Conservation (phyloP, 1,140 invertebrate genomes). For the Zaprionus capensis region DNA sequence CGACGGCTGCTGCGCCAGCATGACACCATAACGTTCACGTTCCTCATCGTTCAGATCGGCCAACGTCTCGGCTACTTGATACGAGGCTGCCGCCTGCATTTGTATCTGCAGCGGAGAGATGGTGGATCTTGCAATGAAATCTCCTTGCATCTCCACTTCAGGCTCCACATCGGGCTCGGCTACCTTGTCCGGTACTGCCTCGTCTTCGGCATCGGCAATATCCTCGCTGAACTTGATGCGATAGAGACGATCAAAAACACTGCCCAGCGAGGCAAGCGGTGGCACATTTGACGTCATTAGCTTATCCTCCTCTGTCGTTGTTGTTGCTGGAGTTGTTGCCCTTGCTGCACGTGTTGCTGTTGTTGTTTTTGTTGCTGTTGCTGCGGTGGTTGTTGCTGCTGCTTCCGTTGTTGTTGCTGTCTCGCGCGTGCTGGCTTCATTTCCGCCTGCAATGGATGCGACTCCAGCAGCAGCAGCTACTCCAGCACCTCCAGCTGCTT, state of each 20-base stretch:
- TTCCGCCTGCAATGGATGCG: slow-evolving; percentile 3
- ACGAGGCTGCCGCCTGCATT: slow-evolving; percentile 72
- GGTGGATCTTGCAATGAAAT: slow-evolving; percentile 12
- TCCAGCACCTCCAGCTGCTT: background rate
- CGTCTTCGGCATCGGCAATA: background rate
- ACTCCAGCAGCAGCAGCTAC: background rate
- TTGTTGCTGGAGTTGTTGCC: slow-evolving; percentile 20
- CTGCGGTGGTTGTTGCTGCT: slow-evolving; percentile 7
- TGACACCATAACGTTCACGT: slow-evolving; percentile 53
- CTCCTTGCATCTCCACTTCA: background rate
- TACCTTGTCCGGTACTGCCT: background rate
- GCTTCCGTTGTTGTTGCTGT: slow-evolving; percentile 56
- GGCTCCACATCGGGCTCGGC: slow-evolving; percentile 3
- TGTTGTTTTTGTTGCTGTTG: slow-evolving; percentile 18
- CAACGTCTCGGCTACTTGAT: slow-evolving; percentile 71
- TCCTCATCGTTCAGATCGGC: slow-evolving; percentile 74
- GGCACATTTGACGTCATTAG: slow-evolving; percentile 60
- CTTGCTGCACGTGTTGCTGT: background rate
- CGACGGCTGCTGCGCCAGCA: slow-evolving; percentile 64
- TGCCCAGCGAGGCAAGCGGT: slow-evolving; percentile 34
- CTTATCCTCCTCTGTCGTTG: slow-evolving; percentile 12
- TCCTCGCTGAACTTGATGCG: slow-evolving; percentile 61
- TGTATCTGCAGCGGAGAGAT: slow-evolving; percentile 58
- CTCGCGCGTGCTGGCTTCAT: slow-evolving; percentile 32
- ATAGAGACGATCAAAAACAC: slow-evolving; percentile 59